Evolutionary conservation across 2,113 vertebrate species (phyloP).

Genomic region (Carassius auratus): DNA sequence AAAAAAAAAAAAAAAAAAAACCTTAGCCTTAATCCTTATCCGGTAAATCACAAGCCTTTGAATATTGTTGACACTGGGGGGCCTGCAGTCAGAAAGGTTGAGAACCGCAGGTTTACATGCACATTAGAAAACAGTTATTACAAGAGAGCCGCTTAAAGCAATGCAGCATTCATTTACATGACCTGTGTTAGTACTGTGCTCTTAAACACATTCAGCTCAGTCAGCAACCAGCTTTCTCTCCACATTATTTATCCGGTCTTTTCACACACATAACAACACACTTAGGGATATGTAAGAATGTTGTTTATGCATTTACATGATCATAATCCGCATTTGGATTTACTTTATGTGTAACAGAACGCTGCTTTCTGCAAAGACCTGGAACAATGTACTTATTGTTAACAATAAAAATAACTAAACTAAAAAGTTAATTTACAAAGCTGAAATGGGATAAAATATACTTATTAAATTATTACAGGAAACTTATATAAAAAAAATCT

Average conservation of each 20-base stretch:
- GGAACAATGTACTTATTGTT: neutral
- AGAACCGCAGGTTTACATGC: neutral
- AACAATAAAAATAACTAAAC: neutral
- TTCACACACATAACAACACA: neutral
- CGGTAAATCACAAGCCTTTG: neutral
- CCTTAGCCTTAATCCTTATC: neutral
- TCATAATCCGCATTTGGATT: neutral
- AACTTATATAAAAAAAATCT: neutral
- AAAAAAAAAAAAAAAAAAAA: neutral
- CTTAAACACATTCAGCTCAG: neutral
- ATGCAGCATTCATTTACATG: neutral
- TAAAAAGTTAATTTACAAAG: neutral
- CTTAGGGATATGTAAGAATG: neutral
- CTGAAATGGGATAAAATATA: neutral
- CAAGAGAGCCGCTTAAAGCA: neutral
- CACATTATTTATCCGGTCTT: neutral
- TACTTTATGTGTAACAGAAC: neutral
- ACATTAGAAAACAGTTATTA: neutral
- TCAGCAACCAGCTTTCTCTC: neutral
- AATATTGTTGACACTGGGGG: neutral
- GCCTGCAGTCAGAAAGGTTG: neutral
- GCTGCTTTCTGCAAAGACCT: neutral
- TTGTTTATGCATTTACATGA: neutral
- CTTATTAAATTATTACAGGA: neutral
- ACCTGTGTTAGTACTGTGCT: neutral